Evolutionary conservation across 2,113 vertebrate species (phyloP), one percentile per base, ranked within the genome.

Genomic region (Onychostoma macrolepis): DNA sequence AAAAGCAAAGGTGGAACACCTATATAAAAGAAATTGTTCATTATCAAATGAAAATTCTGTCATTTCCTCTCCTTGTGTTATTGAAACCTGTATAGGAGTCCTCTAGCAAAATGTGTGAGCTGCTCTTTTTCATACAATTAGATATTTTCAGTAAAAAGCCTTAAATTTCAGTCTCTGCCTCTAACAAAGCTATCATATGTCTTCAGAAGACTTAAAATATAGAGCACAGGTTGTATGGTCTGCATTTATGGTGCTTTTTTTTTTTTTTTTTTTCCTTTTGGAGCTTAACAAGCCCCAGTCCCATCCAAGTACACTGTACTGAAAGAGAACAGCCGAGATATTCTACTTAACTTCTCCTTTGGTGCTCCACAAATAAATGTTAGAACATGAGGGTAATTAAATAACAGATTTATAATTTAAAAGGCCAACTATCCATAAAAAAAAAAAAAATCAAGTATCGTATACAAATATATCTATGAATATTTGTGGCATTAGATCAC

Each of bases 371-470:
- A 41, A n/a, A 41, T 61, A 69, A 33, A 6, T 67, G 28, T 69
- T 69, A 71, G 9, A 24, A 41, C 21, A 75, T 43, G 38, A 75
- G 38, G 24, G 38, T 1, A 24, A 26, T 4, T 43, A 75, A 75
- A 41, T 45, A 41, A 74, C 33, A 38, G 19, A 71, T n/a, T 13
- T 74, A 74, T n/a, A 4, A 76, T 28, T 48, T 13, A 6, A 6
- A 17, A 45, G 24, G 74, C n/a, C 74, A 76, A 45, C 24, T 17
- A 45, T 76, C n/a, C 10, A 1, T 9, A 53, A 53, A 53, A 53
- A 53, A 53, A 50, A 50, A 50, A 50, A 15, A 41, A 19, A 71
- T 38, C 69, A 88, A 83, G 72, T 58, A 88, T 86, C 36, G 77
- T 17, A 76, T 53, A 75, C 38, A 75, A 72, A 38, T 75, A 26